Base-by-base conservation (phyloP, 2,888 invertebrate species). In the Orthosia gothica region DNA sequence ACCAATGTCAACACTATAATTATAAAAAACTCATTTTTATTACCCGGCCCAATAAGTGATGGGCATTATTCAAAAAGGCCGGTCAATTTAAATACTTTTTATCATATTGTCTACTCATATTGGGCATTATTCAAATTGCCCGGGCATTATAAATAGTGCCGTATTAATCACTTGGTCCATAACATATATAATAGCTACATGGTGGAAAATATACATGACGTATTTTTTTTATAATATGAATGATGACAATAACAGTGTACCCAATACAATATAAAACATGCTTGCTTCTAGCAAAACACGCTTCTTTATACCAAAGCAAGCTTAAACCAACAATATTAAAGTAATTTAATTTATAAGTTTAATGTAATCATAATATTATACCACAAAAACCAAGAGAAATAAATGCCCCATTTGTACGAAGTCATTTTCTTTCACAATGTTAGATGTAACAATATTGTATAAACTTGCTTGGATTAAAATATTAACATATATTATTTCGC, bases 231-330 rank as follows among this genome's bases (percentile, higher is more conserved):
- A 40, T 40, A 40, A 40, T 0, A 40, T 40, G 40, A 32, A 32
- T 32, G 0, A 40, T 40, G 40, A 40, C 40, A 40, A 0, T 4
- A 40, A 7, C 32, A 40, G 0, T 9, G 7, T 40, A 40, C 40
- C 40, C 40, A 40, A 40, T 40, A 59, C 7, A 59, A 49, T 18
- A 57, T n/a, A 67, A 26, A 63, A 63, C 79, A 79, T 79, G 79
- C 79, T 70, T 63, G 58, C 58, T 58, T 40, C 26, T 23, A 70
- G 32, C 16, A 58, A 63, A 81, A 76, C 32, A 58, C 64, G 20
- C 18, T 62, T 75, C 16, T 18, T 5, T 0, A 65, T 58, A 3
- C 15, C n/a, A 1, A 81, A 66, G 23, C 65, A 81, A 70, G 47
- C 59, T n/a, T 57, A 55, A 74, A 57, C 13, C 1, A 63, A 59